phyloP scores from a whole-genome alignment of 2,888 invertebrate species.

The Coenonympha glycerion region DNA sequence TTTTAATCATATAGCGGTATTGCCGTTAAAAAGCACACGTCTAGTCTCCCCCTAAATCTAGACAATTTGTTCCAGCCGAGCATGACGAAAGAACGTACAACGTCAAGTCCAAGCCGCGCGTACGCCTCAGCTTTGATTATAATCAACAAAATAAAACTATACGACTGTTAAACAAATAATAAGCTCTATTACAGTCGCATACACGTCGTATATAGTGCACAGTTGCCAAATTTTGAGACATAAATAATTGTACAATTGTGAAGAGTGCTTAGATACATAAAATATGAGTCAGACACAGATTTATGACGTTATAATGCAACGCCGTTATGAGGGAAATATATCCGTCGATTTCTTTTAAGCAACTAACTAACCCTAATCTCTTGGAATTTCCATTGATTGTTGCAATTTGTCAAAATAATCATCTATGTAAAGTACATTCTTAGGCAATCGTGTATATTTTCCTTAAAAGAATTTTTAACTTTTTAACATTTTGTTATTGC shows the following conservation, averaged over 20 bases:
- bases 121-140: conserved; percentile 46
- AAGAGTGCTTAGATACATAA: conserved; percentile 29
- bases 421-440: no score
- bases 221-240: conserved; percentile 13
- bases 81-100: conserved; percentile 61
- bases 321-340: background rate
- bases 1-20: conserved; percentile 16
- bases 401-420: no score
- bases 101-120: conserved; percentile 64
- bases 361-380: no score
- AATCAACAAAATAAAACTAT: conserved; percentile 22
- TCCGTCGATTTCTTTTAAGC: background rate
- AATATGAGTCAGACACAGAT: conserved; percentile 49
- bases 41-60: conserved; percentile 46
- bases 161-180: conserved; percentile 4
- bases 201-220: background rate
- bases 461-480: no score
- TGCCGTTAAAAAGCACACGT: conserved; percentile 34
- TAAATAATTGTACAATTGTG: conserved; percentile 21
- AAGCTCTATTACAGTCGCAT: conserved; percentile 1
- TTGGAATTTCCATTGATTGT: no score
- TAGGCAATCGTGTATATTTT: no score
- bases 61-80: conserved; percentile 69
- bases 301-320: conserved; percentile 44
- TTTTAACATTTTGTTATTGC: no score